A percentile compares a stretch with the other conserved stretches of the same genome.
phyloP scores from a whole-genome alignment of 2,888 invertebrate genomes.

The Drosophila pseudotakahashii region DNA sequence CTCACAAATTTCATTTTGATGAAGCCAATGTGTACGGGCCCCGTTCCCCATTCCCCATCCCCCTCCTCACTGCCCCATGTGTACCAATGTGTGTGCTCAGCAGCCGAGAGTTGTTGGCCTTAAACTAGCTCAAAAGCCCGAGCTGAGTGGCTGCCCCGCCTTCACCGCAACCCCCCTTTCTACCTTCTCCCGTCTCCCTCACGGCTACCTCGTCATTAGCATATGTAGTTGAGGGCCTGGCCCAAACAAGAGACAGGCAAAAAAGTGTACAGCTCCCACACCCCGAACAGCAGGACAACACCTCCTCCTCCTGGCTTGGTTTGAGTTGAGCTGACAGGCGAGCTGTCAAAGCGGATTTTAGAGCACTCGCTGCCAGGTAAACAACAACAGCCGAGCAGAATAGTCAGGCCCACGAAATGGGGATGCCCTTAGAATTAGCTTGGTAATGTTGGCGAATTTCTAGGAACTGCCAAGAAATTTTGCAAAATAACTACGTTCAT shows the following conservation, averaged over 20 bases:
- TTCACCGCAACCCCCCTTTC: neutral
- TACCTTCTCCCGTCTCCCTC: neutral
- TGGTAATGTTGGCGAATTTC: too few species aligned
- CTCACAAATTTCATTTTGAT: conserved; percentile 69
- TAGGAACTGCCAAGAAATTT: too few species aligned
- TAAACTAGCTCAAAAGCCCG: conserved; percentile 63
- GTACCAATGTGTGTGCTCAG: conserved; percentile 29
- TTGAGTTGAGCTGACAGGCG: conserved; percentile 69
- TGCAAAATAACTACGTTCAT: too few species aligned
- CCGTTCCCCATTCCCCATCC: too few species aligned
- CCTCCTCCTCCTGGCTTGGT: conserved; percentile 15
- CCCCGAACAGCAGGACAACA: conserved; percentile 10
- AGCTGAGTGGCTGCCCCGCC: conserved; percentile 44
- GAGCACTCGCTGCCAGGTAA: conserved; percentile 71
- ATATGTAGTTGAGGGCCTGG: conserved; percentile 70
- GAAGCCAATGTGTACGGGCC: conserved; percentile 48
- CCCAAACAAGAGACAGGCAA: conserved; percentile 43
- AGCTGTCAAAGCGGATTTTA: conserved; percentile 77
- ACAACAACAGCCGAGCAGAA: conserved; percentile 59
- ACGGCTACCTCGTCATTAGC: conserved; percentile 63
- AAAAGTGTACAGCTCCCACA: conserved; percentile 35
- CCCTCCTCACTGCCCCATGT: too few species aligned
- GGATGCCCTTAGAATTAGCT: neutral
- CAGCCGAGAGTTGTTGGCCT: conserved; percentile 53
- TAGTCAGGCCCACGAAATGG: conserved; percentile 16